Evolutionary conservation across 2,888 invertebrate genomes (phyloP).

Genomic region (Rhimphoctona megacephalus): DNA sequence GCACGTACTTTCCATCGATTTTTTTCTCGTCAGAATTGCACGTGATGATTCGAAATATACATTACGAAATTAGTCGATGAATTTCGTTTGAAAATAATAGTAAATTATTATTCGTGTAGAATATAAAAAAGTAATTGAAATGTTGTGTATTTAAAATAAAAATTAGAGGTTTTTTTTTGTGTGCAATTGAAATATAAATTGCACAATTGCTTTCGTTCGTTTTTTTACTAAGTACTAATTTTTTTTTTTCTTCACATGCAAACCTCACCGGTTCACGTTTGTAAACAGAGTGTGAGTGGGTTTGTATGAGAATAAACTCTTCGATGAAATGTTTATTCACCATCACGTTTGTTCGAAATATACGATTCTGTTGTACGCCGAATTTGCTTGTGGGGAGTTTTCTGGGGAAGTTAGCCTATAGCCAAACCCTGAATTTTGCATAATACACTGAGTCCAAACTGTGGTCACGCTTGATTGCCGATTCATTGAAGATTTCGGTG

Average conservation of each 20-base stretch:
- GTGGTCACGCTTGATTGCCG: conserved; percentile 14
- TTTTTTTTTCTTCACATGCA: background rate
- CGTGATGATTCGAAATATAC: background rate
- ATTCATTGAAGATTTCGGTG: conserved; percentile 17
- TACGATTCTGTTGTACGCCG: conserved; percentile 28
- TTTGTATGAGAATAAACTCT: conserved; percentile 5
- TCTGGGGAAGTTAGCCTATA: conserved; percentile 11
- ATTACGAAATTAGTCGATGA: background rate
- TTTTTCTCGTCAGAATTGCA: background rate
- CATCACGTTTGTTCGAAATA: conserved; percentile 21
- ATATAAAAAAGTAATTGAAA: background rate
- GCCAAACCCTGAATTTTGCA: conserved; percentile 20
- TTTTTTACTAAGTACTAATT: background rate
- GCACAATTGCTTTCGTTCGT: background rate
- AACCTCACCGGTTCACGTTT: background rate
- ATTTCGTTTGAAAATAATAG: background rate
- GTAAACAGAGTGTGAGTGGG: background rate
- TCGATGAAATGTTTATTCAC: conserved; percentile 27
- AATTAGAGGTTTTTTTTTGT: background rate
- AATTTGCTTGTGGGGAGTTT: conserved; percentile 27
- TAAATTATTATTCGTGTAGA: background rate
- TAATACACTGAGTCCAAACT: conserved; percentile 12
- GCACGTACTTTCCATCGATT: background rate
- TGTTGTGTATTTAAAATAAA: background rate
- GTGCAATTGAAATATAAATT: background rate